phyloP scores from a whole-genome alignment of 2,113 vertebrate genomes.

The Sapayoa aenigma region DNA sequence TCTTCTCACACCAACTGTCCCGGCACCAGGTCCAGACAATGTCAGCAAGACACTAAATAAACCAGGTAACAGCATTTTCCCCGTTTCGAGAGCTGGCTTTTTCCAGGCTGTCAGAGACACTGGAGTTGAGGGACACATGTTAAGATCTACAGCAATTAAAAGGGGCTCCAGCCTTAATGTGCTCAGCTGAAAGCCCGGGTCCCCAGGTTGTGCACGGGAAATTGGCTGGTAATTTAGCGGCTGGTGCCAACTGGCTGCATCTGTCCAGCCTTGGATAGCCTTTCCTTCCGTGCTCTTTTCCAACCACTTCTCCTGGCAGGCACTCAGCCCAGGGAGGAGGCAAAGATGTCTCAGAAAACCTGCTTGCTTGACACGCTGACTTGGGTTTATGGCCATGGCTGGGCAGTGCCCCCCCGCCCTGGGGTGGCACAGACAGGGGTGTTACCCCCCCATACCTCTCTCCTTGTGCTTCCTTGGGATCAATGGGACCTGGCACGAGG shows the following conservation, averaged over 20 bases:
- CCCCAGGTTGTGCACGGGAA: conserved; percentile 22
- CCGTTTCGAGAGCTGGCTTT: background rate
- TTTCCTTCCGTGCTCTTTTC: conserved; percentile 17
- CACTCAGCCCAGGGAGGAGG: background rate
- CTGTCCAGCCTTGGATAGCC: conserved; percentile 7
- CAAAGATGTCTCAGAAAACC: background rate
- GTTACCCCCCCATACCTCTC: fast-evolving
- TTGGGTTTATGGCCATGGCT: background rate
- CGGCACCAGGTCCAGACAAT: fast-evolving
- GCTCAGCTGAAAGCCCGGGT: conserved; percentile 34
- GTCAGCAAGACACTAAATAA: background rate
- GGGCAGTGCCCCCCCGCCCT: background rate
- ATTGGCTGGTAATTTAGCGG: conserved; percentile 29
- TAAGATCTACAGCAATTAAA: conserved; percentile 24
- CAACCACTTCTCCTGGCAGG: background rate
- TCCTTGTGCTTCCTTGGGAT: background rate
- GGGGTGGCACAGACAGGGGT: background rate
- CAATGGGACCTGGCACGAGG: background rate
- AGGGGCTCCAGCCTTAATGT: background rate
- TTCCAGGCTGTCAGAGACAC: background rate
- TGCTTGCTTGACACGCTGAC: background rate
- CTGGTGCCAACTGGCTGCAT: conserved; percentile 40
- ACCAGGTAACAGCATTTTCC: background rate
- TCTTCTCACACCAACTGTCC: fast-evolving
- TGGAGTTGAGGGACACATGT: background rate